These are phyloP conservation scores for Euphonia xanthogaster DNA, from an alignment of 2,797 vertebrate genomes.

Conservation along the genomic window DNA sequence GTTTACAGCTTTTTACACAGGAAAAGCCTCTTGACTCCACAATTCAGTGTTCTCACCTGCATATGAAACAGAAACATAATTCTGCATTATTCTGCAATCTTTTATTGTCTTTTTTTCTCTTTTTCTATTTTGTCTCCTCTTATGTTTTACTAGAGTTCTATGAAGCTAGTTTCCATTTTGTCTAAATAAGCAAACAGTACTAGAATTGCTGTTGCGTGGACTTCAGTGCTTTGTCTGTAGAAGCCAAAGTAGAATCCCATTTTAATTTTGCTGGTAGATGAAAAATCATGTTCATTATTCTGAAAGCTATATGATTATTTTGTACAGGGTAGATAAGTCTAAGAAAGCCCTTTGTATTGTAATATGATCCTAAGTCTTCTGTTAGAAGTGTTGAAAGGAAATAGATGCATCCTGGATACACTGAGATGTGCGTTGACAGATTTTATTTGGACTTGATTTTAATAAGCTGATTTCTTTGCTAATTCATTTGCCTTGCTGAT, in stretches of 20 bases:
- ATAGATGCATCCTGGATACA: not conserved
- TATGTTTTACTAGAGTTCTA: not conserved
- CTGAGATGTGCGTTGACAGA: not conserved
- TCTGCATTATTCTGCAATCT: not conserved
- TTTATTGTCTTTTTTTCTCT: not conserved
- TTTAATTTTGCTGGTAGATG: not conserved
- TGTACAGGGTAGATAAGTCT: not conserved
- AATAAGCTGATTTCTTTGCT: constrained; percentile 23
- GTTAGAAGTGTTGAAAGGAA: constrained; percentile 29
- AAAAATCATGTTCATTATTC: not conserved
- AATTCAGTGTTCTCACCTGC: not conserved
- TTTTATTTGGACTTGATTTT: constrained; percentile 19
- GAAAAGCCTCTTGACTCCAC: not conserved
- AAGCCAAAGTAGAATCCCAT: not conserved
- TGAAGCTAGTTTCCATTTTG: not conserved
- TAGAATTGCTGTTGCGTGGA: not conserved
- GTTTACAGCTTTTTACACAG: not conserved
- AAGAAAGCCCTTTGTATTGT: constrained; percentile 47
- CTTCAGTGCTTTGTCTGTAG: not conserved
- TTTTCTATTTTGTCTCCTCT: not conserved
- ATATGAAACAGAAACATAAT: not conserved
- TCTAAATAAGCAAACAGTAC: not conserved
- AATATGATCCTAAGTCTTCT: constrained; percentile 18
- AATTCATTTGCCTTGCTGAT: constrained; percentile 11
- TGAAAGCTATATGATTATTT: not conserved